phyloP scores from a whole-genome alignment of 2,113 vertebrate species.

The Nannospalax galili region DNA sequence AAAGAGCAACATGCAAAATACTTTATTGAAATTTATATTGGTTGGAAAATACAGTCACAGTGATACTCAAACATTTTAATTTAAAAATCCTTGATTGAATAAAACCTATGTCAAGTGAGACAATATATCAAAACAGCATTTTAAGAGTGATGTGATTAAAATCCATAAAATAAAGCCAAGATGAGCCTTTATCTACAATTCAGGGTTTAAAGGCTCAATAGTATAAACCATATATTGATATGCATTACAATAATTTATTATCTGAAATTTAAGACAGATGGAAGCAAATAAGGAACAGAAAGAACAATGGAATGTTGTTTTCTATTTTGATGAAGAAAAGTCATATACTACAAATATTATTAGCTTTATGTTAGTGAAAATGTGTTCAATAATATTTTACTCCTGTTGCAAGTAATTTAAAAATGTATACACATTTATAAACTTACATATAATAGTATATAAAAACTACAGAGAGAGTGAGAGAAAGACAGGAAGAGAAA shows the following conservation, averaged over 20 bases:
- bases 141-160: neutral
- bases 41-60: neutral
- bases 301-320: neutral
- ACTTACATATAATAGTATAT: neutral
- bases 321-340: neutral
- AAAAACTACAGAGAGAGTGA: rapidly evolving
- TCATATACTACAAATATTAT: neutral
- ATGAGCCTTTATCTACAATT: too few species aligned
- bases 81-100: neutral
- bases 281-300: neutral
- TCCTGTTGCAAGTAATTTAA: neutral
- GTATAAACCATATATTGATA: neutral
- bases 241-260: neutral
- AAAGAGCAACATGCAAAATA: too few species aligned
- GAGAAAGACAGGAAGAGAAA: too few species aligned
- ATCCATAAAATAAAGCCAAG: neutral
- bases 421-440: neutral
- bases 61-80: neutral
- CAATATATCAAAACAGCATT: too few species aligned
- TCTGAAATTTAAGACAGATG: neutral
- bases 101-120: neutral
- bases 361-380: neutral
- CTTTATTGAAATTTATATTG: too few species aligned
- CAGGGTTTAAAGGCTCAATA: too few species aligned
- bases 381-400: neutral